A percentile compares a stretch with the other conserved stretches of the same genome.
phyloP scores from a whole-genome alignment of 2,888 invertebrate genomes.

The Latrodectus hesperus region DNA sequence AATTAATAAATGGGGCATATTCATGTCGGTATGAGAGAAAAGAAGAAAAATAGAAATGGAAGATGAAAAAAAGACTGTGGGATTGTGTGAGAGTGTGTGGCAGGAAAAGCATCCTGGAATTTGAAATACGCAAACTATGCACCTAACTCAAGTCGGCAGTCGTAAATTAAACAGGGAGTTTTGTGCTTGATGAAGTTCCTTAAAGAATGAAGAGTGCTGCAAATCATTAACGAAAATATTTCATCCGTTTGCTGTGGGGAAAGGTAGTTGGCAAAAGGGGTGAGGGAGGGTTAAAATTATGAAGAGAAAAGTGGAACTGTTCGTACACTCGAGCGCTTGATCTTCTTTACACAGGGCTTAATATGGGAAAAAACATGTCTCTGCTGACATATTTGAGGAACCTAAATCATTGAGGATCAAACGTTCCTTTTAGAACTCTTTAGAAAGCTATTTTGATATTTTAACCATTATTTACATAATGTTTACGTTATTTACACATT shows the following conservation, averaged over 20 bases:
- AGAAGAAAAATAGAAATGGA: not conserved
- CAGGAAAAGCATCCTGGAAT: constrained; percentile 37
- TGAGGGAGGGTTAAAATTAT: not conserved
- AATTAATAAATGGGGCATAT: constrained; percentile 62
- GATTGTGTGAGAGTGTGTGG: not conserved
- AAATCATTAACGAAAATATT: constrained; percentile 66
- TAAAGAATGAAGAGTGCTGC: constrained; percentile 35
- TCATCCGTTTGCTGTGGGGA: constrained; percentile 15
- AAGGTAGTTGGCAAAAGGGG: not conserved
- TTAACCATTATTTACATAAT: no score
- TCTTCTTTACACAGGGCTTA: not conserved
- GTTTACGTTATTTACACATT: no score
- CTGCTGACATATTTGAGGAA: no score
- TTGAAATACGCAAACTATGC: constrained; percentile 65
- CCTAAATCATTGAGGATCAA: no score
- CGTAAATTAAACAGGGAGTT: constrained; percentile 44
- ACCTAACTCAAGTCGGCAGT: constrained; percentile 49
- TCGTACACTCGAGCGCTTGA: not conserved
- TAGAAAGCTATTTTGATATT: no score
- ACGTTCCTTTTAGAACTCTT: no score
- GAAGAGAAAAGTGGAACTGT: not conserved
- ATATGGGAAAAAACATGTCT: no score
- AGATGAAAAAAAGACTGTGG: not conserved
- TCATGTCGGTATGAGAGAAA: not conserved
- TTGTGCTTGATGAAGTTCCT: not conserved